Percentiles rank a stretch among this genome's conserved stretches.
phyloP scores from a whole-genome alignment of 2,888 invertebrate genomes.

The Dryadula phaetusa region DNA sequence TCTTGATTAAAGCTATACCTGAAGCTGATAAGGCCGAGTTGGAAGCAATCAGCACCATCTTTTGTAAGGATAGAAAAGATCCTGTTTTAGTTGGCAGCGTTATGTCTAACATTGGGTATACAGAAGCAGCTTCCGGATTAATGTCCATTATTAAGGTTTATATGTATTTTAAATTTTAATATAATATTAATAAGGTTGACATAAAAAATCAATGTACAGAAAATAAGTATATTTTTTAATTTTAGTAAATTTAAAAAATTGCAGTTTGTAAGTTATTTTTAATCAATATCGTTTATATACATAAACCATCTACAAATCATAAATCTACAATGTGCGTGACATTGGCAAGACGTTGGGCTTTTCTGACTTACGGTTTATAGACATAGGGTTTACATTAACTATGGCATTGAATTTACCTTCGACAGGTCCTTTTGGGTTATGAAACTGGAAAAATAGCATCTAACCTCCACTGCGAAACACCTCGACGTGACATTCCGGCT shows the following conservation, averaged over 20 bases:
- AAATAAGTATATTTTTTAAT: too few species aligned
- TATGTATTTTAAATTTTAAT: too few species aligned
- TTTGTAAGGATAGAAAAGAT: constrained; percentile 80
- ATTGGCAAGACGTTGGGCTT: too few species aligned
- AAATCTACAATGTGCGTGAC: too few species aligned
- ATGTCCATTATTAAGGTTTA: constrained; percentile 85
- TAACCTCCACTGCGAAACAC: constrained; percentile 87
- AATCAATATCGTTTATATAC: too few species aligned
- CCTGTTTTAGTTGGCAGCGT: constrained; percentile 85
- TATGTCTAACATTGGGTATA: constrained; percentile 77
- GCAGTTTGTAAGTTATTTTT: too few species aligned
- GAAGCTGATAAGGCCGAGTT: constrained; percentile 87
- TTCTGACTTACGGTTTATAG: too few species aligned
- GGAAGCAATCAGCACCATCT: constrained; percentile 85
- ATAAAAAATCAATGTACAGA: too few species aligned
- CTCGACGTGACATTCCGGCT: constrained; percentile 74
- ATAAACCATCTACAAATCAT: too few species aligned
- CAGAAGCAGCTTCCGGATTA: constrained; percentile 75
- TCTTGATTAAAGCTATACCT: constrained; percentile 65
- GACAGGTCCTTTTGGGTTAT: constrained; percentile 77
- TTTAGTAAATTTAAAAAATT: too few species aligned
- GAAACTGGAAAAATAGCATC: constrained; percentile 86
- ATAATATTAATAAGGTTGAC: too few species aligned
- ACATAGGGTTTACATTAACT: too few species aligned
- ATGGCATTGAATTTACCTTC: neutral